Evolutionary conservation across 2,888 invertebrate species (phyloP).

Genomic region (Sarcophaga carnaria): DNA sequence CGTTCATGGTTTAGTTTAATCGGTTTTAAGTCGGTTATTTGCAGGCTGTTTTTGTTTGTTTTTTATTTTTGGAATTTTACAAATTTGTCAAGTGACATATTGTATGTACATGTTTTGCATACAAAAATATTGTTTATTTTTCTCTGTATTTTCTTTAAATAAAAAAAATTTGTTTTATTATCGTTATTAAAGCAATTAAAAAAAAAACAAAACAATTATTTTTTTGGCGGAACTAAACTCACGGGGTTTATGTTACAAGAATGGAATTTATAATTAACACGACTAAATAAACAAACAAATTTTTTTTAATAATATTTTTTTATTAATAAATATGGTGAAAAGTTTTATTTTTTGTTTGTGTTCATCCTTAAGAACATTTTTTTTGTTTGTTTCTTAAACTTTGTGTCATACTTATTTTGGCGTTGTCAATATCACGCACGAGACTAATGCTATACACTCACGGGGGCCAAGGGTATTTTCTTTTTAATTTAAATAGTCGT

Average conservation of each 20-base stretch:
- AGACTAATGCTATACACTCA: too few relatives aligned
- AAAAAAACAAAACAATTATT: not conserved
- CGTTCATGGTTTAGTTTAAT: slow-evolving; percentile 27
- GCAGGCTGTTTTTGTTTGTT: not conserved
- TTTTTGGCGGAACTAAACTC: slow-evolving; percentile 53
- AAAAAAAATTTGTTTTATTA: not conserved
- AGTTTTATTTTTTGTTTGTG: too few relatives aligned
- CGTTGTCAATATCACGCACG: too few relatives aligned
- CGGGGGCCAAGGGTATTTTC: too few relatives aligned
- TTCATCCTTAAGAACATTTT: too few relatives aligned
- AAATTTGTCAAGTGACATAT: slow-evolving; percentile 26
- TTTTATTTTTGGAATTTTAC: slow-evolving; percentile 10
- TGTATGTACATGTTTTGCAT: slow-evolving; percentile 83
- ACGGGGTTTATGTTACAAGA: slow-evolving; percentile 37
- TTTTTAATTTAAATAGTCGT: too few relatives aligned
- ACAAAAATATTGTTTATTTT: slow-evolving; percentile 74
- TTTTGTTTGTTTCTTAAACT: too few relatives aligned
- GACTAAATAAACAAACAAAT: not conserved
- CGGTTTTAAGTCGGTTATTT: not conserved
- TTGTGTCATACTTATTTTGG: too few relatives aligned
- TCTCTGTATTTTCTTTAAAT: not conserved
- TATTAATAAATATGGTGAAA: too few relatives aligned
- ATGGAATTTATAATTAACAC: slow-evolving; percentile 47
- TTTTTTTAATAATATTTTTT: too few relatives aligned
- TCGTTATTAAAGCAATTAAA: not conserved